Evolutionary conservation across 1,140 invertebrate species (phyloP).

Genomic region (Gonatopus flavifemur): DNA sequence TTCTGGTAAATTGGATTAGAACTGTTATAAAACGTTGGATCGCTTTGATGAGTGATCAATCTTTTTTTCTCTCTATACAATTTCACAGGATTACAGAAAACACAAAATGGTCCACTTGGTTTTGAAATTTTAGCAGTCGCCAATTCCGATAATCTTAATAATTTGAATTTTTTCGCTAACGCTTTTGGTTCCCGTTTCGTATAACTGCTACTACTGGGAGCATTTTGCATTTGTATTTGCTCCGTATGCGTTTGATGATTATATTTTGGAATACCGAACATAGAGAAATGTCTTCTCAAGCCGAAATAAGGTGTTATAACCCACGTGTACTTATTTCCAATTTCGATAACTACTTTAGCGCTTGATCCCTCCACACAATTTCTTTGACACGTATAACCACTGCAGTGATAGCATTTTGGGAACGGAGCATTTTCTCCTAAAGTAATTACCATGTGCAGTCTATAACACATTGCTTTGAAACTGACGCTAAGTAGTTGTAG

Average conservation of each 20-base stretch:
- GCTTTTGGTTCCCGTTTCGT: constrained; percentile 47
- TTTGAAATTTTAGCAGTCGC: constrained; percentile 43
- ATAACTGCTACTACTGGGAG: constrained; percentile 39
- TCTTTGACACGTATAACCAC: constrained; percentile 55
- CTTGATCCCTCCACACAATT: constrained; percentile 54
- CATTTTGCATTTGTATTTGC: constrained; percentile 35
- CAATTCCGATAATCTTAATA: constrained; percentile 46
- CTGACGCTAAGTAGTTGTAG: constrained; percentile 50
- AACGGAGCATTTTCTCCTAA: constrained; percentile 48
- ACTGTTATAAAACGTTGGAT: constrained; percentile 41
- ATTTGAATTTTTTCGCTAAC: constrained; percentile 46
- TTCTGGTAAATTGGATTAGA: constrained; percentile 54
- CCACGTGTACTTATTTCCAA: constrained; percentile 59
- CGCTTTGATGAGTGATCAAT: constrained; percentile 42
- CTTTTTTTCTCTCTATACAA: constrained; percentile 52
- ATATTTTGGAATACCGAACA: constrained; percentile 57
- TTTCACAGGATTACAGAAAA: constrained; percentile 54
- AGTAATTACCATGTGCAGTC: constrained; percentile 53
- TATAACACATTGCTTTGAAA: constrained; percentile 56
- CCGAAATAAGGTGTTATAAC: constrained; percentile 53
- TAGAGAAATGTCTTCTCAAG: constrained; percentile 51
- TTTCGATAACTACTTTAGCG: constrained; percentile 57
- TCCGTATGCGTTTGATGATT: constrained; percentile 45
- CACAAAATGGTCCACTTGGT: constrained; percentile 53
- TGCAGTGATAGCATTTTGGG: constrained; percentile 54